Base-by-base conservation (phyloP, 1,140 invertebrate species). In the Lucilia sericata region DNA sequence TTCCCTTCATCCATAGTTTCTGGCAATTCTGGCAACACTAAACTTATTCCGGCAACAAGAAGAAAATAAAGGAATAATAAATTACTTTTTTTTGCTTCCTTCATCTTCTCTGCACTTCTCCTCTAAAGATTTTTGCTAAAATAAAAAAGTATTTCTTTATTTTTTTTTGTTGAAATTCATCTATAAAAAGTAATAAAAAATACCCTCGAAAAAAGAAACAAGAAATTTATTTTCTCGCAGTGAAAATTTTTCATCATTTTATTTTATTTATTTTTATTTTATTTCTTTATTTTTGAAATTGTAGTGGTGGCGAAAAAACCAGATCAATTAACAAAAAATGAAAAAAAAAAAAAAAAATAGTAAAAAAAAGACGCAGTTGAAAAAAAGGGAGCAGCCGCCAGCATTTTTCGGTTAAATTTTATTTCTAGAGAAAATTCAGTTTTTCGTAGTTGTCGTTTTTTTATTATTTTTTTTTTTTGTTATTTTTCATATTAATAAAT, bases 371-470 rank as follows among this genome's bases (percentile, higher is more conserved):
- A 70, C 65, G 19, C 65, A 70, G 65, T 70, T 70, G 65, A 21
- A 70, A 70, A 65, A 70, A 70, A 70, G 65, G 65, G 65, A 70
- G 65, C 65, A 70, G 65, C 65, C 65, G 65, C 65, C 65, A 70
- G 65, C 65, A 70, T 70, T 70, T 60, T 70, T 70, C n/a, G 65
- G 65, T 70, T 70, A 42, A 42, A 70, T 70, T 70, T 70, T 70
- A 70, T 70, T 70, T 70, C 65, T 70, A 70, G 21, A 70, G 65
- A 70, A 70, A 70, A 70, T 70, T 70, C n/a, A 17, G 55, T 60
- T 60, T 17, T 60, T 60, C 42, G n/a, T 60, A 14, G 55, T 60
- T 60, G 19, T 70, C 10, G 21, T 70, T 70, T 21, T 70, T 19
- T 25, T 70, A 21, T 70, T 70, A 21, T 19, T n/a, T 7, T n/a